A percentile compares a stretch with the other conserved stretches of the same genome.
phyloP scores from a whole-genome alignment of 2,113 vertebrate species.

The Scytalopus superciliaris region DNA sequence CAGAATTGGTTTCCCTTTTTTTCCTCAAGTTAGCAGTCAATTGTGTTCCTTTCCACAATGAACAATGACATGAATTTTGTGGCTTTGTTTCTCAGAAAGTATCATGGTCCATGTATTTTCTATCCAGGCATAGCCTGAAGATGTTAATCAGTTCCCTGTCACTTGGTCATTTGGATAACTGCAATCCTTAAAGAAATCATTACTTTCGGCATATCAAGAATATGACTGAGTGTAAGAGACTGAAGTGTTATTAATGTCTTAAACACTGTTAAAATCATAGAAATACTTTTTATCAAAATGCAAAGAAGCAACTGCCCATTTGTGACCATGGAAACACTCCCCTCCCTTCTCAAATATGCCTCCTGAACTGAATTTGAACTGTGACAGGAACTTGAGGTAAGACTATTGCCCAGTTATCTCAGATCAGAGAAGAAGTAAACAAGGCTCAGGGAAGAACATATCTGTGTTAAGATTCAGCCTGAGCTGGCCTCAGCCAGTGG shows the following conservation, averaged over 20 bases:
- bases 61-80: not conserved
- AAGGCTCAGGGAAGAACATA: not conserved
- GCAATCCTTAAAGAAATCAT: not conserved
- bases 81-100: not conserved
- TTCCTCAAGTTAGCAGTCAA: not conserved
- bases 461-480: not conserved
- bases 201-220: not conserved
- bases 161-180: not conserved
- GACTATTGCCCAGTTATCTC: not conserved
- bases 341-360: not conserved
- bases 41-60: not conserved
- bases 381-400: not conserved
- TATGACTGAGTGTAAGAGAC: not conserved
- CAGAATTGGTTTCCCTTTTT: not conserved
- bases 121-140: not conserved
- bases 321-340: not conserved
- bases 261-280: not conserved
- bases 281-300: not conserved
- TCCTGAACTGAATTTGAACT: not conserved
- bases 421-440: not conserved
- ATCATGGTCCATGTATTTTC: not conserved
- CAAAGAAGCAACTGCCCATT: not conserved
- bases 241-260: not conserved
- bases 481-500: not conserved
- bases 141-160: not conserved